A percentile compares a stretch with the other conserved stretches of the same genome.
These are phyloP conservation scores for Orthonychiurus folsomi DNA, from an alignment of 2,888 invertebrate species.

Conservation along the genomic window DNA sequence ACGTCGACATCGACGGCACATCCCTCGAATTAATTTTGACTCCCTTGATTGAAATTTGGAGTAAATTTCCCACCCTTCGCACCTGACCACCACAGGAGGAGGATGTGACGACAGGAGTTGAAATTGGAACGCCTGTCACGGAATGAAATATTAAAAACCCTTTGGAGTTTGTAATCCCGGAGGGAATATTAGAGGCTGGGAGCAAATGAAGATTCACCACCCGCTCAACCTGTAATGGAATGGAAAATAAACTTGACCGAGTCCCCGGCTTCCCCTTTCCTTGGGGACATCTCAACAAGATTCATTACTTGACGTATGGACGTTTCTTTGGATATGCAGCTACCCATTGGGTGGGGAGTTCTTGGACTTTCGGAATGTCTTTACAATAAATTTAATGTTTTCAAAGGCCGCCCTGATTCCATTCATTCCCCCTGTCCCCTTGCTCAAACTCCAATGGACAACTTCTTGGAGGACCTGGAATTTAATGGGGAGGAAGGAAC, in stretches of 20 bases:
- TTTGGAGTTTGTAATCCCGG: not conserved
- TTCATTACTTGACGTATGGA: not conserved
- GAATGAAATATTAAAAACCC: not conserved
- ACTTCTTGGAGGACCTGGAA: no score
- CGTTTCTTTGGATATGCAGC: no score
- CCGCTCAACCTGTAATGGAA: not conserved
- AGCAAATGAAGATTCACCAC: not conserved
- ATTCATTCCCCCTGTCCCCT: not conserved
- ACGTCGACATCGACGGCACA: no score
- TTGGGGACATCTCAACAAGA: not conserved
- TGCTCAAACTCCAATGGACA: not conserved
- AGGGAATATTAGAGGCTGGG: not conserved
- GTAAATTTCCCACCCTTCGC: no score
- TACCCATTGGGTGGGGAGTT: no score
- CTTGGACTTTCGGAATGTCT: no score
- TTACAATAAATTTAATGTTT: no score
- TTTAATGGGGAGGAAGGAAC: no score
- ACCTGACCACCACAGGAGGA: no score
- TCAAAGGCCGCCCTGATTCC: no score
- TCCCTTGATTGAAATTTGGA: not conserved
- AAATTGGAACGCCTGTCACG: not conserved
- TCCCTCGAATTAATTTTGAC: no score
- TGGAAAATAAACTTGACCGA: conserved; percentile 1
- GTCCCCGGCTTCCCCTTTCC: no score
- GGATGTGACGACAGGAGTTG: not conserved